A percentile compares a stretch with the other conserved stretches of the same genome.
Conservation (phyloP, 1,140 invertebrate genomes). For the Drosophila pandora region DNA sequence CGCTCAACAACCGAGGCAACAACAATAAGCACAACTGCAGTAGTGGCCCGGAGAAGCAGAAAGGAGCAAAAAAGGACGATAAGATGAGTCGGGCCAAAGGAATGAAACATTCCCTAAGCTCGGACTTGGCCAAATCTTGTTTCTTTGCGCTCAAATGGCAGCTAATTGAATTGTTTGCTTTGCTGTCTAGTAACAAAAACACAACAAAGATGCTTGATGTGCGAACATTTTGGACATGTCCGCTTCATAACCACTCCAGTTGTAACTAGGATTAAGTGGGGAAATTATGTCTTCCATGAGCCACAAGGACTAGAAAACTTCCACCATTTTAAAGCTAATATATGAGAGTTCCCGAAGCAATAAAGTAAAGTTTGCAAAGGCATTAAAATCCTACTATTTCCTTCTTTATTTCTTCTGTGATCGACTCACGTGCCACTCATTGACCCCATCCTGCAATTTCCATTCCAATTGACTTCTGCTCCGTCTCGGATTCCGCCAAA, state of each 20-base stretch:
- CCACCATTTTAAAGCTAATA: not conserved
- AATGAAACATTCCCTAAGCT: conserved; percentile 19
- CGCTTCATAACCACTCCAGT: conserved; percentile 3
- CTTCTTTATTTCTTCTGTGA: conserved; percentile 3
- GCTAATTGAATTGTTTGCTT: conserved; percentile 47
- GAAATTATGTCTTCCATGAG: no score
- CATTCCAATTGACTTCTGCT: conserved; percentile 48
- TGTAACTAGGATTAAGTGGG: not conserved
- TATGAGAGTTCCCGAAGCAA: not conserved
- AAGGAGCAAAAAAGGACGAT: not conserved
- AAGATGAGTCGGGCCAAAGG: not conserved
- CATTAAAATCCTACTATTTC: not conserved
- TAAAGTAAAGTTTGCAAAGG: conserved; percentile 1
- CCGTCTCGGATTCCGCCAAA: conserved; percentile 38
- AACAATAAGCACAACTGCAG: conserved; percentile 30
- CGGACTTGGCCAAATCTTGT: conserved; percentile 25
- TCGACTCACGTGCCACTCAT: conserved; percentile 46
- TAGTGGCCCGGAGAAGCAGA: not conserved
- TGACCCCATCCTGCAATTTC: conserved; percentile 31
- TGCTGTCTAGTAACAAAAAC: not conserved
- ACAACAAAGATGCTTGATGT: not conserved
- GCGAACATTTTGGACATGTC: conserved; percentile 2
- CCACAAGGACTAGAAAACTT: no score
- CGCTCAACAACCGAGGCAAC: conserved; percentile 34
- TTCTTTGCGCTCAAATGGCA: conserved; percentile 22